Evolutionary conservation across 2,888 invertebrate genomes (phyloP), one percentile per base, ranked within the genome.

Genomic region (Pollenia angustigena): DNA sequence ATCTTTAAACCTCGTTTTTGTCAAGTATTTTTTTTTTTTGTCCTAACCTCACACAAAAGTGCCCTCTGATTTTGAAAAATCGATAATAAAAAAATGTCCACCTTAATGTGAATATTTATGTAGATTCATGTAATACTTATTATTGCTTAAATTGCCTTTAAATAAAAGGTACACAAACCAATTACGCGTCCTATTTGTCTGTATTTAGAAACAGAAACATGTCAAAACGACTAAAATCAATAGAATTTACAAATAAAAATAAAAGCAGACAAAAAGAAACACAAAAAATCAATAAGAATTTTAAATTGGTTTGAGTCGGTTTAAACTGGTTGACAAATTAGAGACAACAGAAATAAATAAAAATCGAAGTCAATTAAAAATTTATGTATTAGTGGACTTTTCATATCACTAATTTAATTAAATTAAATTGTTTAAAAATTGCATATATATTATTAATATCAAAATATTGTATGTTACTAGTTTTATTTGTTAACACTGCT

Each of bases 241-340:
- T 44, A n/a, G 18, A 32, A 66, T 66, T 23, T 44, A 8, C 16
- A 32, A 60, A 71, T 18, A 42, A 44, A 54, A 64, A 48, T 23
- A 10, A 68, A 44, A 1, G 2, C 18, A 71, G 50, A n/a, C 8
- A 76, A 56, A 40, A 44, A 46, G 18, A 62, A 44, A 7, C 11
- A 69, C 7, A 42, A 11, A 32, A 54, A 10, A 18, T 8, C 6
- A 58, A 48, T 50, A 60, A 75, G 46, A 72, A 23, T 12, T 62
- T 48, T 40, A 64, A 79, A 54, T 64, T 71, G 82, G 83, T 86
- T 83, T 66, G 10, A 75, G 60, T 58, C 75, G 60, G 75, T 80
- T 86, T 50, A 40, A 75, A 75, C 80, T 76, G 58, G 79, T 71
- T 71, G 23, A 44, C 52, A 75, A 78, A 16, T 69, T 32, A 50